phyloP scores from a whole-genome alignment of 2,113 vertebrate genomes.

The Hippocampus mohnikei region DNA sequence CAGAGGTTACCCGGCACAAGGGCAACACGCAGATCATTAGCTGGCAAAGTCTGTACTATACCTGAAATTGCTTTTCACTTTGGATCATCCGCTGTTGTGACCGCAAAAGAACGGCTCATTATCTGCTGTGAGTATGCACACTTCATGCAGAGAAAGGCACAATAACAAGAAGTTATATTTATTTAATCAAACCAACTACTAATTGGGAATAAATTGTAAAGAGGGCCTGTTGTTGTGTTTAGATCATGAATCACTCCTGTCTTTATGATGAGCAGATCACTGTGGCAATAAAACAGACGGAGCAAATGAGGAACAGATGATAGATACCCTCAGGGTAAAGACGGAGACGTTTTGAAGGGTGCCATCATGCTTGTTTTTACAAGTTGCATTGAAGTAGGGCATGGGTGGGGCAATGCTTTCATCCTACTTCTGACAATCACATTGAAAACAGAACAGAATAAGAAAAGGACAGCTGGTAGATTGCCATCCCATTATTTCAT shows the following conservation, averaged over 20 bases:
- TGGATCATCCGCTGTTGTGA: not conserved
- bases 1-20: too few species aligned
- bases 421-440: conserved; percentile 27
- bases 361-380: not conserved
- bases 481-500: conserved; percentile 34
- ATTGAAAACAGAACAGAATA: conserved; percentile 36
- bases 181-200: not conserved
- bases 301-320: not conserved
- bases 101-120: too few species aligned
- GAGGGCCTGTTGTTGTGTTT: not conserved
- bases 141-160: not conserved
- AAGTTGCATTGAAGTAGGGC: not conserved
- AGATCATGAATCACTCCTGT: not conserved
- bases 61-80: too few species aligned
- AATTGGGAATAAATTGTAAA: not conserved
- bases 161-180: too few species aligned
- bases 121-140: too few species aligned
- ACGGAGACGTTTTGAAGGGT: not conserved
- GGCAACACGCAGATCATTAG: too few species aligned
- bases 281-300: conserved; percentile 8
- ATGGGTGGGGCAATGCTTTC: conserved; percentile 15
- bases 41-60: too few species aligned
- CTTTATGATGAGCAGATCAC: not conserved
- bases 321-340: not conserved
- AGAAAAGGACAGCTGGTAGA: conserved; percentile 42